A percentile compares a stretch with the other conserved stretches of the same genome.
Evolutionary conservation across 2,113 vertebrate species (phyloP).

Genomic region (Mormyrus lacerda): DNA sequence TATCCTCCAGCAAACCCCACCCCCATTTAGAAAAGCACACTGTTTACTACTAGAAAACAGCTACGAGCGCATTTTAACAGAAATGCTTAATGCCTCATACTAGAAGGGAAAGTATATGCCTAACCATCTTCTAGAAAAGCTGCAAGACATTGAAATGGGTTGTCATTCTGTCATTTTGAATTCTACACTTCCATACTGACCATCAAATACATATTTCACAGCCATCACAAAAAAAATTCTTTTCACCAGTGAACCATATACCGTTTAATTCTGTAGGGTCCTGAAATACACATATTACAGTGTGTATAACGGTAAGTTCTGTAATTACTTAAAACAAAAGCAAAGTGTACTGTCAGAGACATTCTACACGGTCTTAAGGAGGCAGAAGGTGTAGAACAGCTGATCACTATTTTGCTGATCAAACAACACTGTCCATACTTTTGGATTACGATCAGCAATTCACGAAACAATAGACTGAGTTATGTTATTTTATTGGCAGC

Average conservation of each 20-base stretch:
- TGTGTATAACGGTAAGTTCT: background rate
- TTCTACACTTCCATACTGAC: background rate
- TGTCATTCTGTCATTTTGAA: background rate
- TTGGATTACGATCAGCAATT: background rate
- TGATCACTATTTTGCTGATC: background rate
- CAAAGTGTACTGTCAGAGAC: background rate
- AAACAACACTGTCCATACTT: background rate
- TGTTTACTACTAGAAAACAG: background rate
- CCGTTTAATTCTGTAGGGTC: background rate
- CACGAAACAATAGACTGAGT: background rate
- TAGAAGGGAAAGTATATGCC: background rate
- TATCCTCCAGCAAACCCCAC: background rate
- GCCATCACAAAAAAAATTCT: background rate
- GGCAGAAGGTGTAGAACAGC: background rate
- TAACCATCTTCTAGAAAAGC: background rate
- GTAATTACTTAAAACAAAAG: background rate
- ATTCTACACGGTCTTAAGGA: background rate
- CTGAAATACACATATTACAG: background rate
- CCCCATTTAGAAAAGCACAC: background rate
- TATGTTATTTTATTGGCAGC: background rate
- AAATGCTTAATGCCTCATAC: background rate
- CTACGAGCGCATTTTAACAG: background rate
- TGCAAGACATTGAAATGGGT: background rate
- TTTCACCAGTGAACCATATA: background rate
- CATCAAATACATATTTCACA: background rate